Percentiles rank a stretch among this genome's conserved stretches.
These are phyloP conservation scores for Cavia aperea DNA, from an alignment of 2,113 vertebrate genomes.

Conservation along the genomic window DNA sequence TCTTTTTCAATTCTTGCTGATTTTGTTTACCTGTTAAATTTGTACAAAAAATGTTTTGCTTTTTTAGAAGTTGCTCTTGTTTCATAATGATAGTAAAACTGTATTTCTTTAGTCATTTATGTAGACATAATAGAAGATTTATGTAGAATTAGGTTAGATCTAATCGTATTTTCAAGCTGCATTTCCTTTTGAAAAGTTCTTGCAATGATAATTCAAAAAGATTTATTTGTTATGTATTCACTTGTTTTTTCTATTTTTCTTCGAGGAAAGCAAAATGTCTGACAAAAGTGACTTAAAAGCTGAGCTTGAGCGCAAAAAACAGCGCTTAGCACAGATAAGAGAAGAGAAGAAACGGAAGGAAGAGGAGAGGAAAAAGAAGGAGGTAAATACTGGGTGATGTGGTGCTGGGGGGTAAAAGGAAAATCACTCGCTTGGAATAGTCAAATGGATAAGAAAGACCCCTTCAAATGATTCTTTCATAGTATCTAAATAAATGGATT, in stretches of 20 bases:
- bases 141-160: not conserved
- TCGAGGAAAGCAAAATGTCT: constrained; percentile 84
- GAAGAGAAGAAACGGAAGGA: constrained; percentile 99
- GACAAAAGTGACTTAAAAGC: constrained; percentile 99
- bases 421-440: not conserved
- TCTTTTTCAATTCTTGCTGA: not conserved
- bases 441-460: not conserved
- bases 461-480: not conserved
- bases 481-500: not conserved
- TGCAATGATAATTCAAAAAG: not conserved
- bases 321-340: constrained; percentile 96
- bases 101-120: constrained; percentile 11
- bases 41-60: not conserved
- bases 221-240: not conserved
- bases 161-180: constrained; percentile 10
- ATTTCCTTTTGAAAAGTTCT: constrained; percentile 37
- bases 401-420: not conserved
- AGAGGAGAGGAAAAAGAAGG: constrained; percentile 97
- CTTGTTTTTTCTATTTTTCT: constrained; percentile 52
- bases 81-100: not conserved
- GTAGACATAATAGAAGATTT: not conserved
- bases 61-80: constrained; percentile 35
- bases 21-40: constrained; percentile 46
- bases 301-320: constrained; percentile 97
- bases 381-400: constrained; percentile 77